phyloP scores from a whole-genome alignment of 2,888 invertebrate genomes.

The Eudemis profundana region DNA sequence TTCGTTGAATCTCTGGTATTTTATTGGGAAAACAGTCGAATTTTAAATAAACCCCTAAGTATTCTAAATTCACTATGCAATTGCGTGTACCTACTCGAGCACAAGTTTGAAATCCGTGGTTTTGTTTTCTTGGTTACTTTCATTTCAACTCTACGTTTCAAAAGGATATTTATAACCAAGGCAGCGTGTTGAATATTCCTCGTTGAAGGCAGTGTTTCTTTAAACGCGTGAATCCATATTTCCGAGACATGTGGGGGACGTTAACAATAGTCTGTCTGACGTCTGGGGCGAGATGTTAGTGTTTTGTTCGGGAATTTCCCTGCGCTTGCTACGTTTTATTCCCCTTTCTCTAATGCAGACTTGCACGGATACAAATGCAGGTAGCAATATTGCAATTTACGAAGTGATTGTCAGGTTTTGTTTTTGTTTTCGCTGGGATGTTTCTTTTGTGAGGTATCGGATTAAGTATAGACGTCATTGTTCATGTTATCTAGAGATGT shows the following conservation, averaged over 20 bases:
- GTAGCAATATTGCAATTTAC: constrained; percentile 20
- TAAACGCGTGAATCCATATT: constrained; percentile 43
- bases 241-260: constrained; percentile 35
- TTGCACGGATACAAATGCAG: constrained; percentile 17
- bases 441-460: constrained; percentile 2
- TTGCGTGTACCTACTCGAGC: too few species aligned
- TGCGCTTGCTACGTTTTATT: constrained; percentile 36
- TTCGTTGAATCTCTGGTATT: too few species aligned
- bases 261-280: constrained; percentile 40
- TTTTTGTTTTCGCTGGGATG: constrained; percentile 5
- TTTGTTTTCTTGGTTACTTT: background rate
- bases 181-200: constrained; percentile 11
- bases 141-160: background rate
- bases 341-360: constrained; percentile 22
- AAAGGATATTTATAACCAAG: background rate
- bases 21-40: too few species aligned
- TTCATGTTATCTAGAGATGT: background rate
- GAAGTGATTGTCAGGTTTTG: constrained; percentile 13
- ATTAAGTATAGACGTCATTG: background rate
- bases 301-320: constrained; percentile 43
- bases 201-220: constrained; percentile 19
- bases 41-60: too few species aligned
- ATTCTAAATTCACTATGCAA: too few species aligned
- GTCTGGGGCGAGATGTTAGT: constrained; percentile 40
- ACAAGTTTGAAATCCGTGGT: too few species aligned